These are phyloP conservation scores for Nannoperca obscura DNA, from an alignment of 2,797 vertebrate genomes.

Conservation along the genomic window DNA sequence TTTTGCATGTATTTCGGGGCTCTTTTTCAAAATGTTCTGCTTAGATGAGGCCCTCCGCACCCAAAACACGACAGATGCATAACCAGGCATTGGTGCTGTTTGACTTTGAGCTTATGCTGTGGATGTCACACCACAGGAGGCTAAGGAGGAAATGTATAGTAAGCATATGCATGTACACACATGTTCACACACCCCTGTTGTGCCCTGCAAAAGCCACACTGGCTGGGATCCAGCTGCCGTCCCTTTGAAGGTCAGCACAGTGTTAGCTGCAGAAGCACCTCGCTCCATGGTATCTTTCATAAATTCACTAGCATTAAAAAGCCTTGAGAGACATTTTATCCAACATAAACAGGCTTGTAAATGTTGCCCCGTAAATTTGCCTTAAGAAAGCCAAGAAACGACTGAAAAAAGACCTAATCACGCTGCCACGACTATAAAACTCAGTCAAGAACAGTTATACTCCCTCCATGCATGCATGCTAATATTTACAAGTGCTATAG, in stretches of 20 bases:
- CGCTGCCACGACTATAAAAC: conserved; percentile 60
- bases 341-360: conserved; percentile 78
- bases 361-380: conserved; percentile 61
- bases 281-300: conserved; percentile 67
- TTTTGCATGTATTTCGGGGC: conserved; percentile 21
- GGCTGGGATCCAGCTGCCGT: conserved; percentile 58
- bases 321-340: conserved; percentile 73
- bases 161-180: conserved; percentile 39
- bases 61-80: conserved; percentile 28
- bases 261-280: conserved; percentile 52
- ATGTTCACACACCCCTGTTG: conserved; percentile 43
- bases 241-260: conserved; percentile 58
- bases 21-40: not conserved
- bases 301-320: conserved; percentile 79
- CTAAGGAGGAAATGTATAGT: conserved; percentile 22
- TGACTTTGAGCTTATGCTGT: conserved; percentile 51
- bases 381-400: conserved; percentile 58
- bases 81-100: conserved; percentile 34
- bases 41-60: conserved; percentile 5
- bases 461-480: conserved; percentile 59
- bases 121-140: conserved; percentile 29
- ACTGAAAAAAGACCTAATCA: conserved; percentile 61
- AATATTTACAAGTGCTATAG: conserved; percentile 75
- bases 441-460: conserved; percentile 42
- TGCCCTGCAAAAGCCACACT: conserved; percentile 42